phyloP scores from a whole-genome alignment of 1,140 invertebrate genomes.

The Wiebesia pumilae region DNA sequence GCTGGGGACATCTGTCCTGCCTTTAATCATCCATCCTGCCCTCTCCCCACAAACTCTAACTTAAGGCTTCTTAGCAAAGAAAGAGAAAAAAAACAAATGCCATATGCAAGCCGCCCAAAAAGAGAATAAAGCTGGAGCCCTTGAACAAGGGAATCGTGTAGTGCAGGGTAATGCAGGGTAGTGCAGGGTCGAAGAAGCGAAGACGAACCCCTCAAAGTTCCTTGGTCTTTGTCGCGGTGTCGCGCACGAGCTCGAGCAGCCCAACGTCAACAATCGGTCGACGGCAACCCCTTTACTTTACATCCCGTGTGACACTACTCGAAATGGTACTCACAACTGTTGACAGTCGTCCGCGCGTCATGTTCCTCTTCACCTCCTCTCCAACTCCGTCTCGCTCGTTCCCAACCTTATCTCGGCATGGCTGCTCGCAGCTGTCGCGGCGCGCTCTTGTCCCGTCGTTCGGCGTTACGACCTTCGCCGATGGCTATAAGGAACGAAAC shows the following conservation, averaged over 20 bases:
- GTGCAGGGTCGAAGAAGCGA: not conserved
- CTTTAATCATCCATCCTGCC: slow-evolving; percentile 27
- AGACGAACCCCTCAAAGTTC: too few relatives aligned
- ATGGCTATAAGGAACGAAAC: not conserved
- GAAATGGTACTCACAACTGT: slow-evolving; percentile 46
- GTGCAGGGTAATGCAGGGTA: not conserved
- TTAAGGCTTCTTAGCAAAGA: not conserved
- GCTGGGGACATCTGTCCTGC: slow-evolving; percentile 35
- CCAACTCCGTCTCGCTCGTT: not conserved
- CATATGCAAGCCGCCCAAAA: not conserved
- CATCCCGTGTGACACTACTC: not conserved
- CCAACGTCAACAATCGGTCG: not conserved
- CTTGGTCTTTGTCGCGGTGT: not conserved
- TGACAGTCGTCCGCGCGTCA: slow-evolving; percentile 44
- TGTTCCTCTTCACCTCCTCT: not conserved
- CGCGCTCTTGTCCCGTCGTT: not conserved
- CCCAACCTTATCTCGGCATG: slow-evolving; percentile 9
- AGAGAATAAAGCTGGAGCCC: not conserved
- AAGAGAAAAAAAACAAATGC: not conserved
- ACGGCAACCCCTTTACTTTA: not conserved
- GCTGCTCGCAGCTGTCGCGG: slow-evolving; percentile 18
- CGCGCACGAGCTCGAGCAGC: not conserved
- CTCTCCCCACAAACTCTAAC: not conserved
- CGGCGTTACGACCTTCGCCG: not conserved
- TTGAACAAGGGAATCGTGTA: not conserved